Base-by-base conservation (phyloP, 2,113 vertebrate genomes). In the Takifugu bimaculatus region DNA sequence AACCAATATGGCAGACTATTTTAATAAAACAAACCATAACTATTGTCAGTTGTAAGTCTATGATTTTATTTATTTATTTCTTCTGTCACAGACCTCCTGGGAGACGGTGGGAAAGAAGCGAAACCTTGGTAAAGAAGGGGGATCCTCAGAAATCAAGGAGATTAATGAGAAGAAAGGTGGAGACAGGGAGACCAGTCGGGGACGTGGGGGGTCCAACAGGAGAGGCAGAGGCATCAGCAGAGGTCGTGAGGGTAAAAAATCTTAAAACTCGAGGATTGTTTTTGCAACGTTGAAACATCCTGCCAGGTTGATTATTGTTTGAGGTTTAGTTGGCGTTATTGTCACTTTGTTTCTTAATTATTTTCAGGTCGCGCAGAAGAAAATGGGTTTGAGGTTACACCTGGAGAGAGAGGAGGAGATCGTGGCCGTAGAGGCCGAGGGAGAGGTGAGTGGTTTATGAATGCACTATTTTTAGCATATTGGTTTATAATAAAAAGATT, bases 51-150 rank as follows among this genome's bases (percentile, higher is more conserved):
- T 62, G 14, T 26, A 43, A 50, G 56, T 64, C 43, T 7, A 45
- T 13, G 13, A 4, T 4, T 12, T 28, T 43, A 13, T 55, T 25
- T 32, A 51, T 5, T 70, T 50, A n/a, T 47, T 15, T 48, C 26
- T 6, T 59, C 7, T 54, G 5, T 62, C 88, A 20, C 20, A 99
- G 96, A 96, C 92, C 77, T 97, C 94, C 12, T 99, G 96, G 96
- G 96, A 99, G 85, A 98, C 95, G 14, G 96, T 99, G 76, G 96
- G 94, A 28, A 99, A 94, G 87, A 98, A 96, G 88, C 95, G 95
- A 70, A 93, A 72, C 79, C 87, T 95, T 78, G 95, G 91, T 52
- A 99, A 98, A 69, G 96, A 99, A 79, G 89, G 86, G 50, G 84
- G 73, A 6, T 54, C 85, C 3, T 91, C 87, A 49, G 96, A 98